These are phyloP conservation scores for Cheirogaleus medius DNA, from an alignment of 2,113 vertebrate genomes.

Conservation along the genomic window DNA sequence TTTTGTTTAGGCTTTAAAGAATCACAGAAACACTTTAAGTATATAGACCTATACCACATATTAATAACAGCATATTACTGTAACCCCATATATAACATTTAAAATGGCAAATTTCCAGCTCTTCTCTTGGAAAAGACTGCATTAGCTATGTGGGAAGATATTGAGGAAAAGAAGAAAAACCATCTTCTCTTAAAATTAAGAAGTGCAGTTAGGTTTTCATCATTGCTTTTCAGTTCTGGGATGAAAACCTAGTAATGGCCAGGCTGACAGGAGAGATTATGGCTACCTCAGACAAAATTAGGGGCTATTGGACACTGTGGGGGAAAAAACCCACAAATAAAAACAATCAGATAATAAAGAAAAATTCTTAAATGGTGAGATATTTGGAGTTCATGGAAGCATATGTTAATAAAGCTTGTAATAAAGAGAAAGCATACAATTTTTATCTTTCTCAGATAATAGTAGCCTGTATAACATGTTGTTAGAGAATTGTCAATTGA, in stretches of 20 bases:
- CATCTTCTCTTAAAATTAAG: neutral
- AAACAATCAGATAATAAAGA: neutral
- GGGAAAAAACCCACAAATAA: neutral
- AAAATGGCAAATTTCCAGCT: constrained; percentile 45
- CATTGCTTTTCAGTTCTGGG: neutral
- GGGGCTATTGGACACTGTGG: fast-evolving
- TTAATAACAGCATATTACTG: neutral
- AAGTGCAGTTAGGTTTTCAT: neutral
- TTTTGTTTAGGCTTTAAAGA: neutral
- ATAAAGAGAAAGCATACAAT: neutral
- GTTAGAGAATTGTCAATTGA: neutral
- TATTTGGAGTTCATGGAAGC: neutral
- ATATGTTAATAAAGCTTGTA: neutral
- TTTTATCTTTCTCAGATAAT: neutral
- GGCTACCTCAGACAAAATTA: neutral
- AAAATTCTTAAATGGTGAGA: neutral
- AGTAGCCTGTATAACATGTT: neutral
- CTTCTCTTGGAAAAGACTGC: neutral
- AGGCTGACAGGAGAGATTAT: neutral
- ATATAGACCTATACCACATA: neutral
- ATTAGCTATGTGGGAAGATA: neutral
- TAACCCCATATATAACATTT: neutral
- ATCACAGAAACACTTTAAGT: neutral
- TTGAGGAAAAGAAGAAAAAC: neutral
- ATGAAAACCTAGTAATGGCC: neutral